Percentiles rank a stretch among this genome's conserved stretches.
These are phyloP conservation scores for Corythornis leucogaster DNA, from an alignment of 2,797 vertebrate species.

Conservation along the genomic window DNA sequence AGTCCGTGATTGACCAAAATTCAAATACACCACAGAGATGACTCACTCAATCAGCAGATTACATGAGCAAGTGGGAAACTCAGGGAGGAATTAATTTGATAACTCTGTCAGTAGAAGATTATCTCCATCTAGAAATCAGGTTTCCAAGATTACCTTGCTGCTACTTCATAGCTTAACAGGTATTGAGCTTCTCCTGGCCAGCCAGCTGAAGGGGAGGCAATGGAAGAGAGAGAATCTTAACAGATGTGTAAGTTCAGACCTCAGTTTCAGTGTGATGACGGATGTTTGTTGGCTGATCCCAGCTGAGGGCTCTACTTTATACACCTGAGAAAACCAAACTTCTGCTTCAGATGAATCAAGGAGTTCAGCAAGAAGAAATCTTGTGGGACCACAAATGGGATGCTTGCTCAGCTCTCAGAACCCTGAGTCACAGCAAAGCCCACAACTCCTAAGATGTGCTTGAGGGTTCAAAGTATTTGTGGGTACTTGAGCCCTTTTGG, in stretches of 20 bases:
- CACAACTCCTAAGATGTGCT: background rate
- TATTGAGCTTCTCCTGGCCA: background rate
- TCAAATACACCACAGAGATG: background rate
- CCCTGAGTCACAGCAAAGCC: background rate
- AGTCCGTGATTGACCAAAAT: conserved; percentile 21
- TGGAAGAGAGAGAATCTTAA: background rate
- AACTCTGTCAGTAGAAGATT: background rate
- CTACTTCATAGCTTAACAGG: background rate
- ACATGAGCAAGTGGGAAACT: conserved; percentile 21
- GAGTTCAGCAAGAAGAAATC: background rate
- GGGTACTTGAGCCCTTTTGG: background rate
- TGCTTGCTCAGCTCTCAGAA: background rate
- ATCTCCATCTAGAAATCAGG: background rate
- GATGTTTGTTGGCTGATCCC: background rate
- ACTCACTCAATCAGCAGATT: conserved; percentile 38
- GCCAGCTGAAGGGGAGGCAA: background rate
- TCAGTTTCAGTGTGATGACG: background rate
- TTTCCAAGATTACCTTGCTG: background rate
- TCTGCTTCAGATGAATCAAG: background rate
- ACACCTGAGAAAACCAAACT: background rate
- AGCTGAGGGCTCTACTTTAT: background rate
- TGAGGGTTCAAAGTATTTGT: rapidly evolving
- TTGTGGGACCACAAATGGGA: rapidly evolving
- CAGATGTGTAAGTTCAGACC: background rate
- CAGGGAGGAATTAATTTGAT: conserved; percentile 18